Conservation (phyloP, 2,888 invertebrate species). For the Drosophila lutescens region DNA sequence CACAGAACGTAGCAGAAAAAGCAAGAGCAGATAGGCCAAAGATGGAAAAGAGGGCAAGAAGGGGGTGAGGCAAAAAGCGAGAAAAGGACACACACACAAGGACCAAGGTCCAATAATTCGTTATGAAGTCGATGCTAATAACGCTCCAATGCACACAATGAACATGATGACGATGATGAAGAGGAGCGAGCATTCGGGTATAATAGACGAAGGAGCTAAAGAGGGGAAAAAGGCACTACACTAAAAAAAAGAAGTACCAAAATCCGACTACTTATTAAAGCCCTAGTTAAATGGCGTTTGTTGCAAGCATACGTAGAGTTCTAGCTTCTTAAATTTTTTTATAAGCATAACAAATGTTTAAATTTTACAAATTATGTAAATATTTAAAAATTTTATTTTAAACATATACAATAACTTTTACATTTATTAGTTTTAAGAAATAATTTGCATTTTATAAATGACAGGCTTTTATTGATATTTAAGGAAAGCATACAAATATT, state of each 20-base stretch:
- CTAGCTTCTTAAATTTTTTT: too few relatives aligned
- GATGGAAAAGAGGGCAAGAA: slow-evolving; percentile 14
- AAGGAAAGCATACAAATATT: too few relatives aligned
- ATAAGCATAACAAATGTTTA: too few relatives aligned
- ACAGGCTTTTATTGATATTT: too few relatives aligned
- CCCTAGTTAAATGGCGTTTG: too few relatives aligned
- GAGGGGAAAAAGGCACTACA: slow-evolving; percentile 8
- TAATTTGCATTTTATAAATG: too few relatives aligned
- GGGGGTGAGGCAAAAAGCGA: not conserved
- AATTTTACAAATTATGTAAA: too few relatives aligned
- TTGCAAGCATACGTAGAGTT: too few relatives aligned
- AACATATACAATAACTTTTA: too few relatives aligned
- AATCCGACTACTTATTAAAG: too few relatives aligned
- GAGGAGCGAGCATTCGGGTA: slow-evolving; percentile 22
- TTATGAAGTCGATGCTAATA: slow-evolving; percentile 77
- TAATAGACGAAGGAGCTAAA: slow-evolving; percentile 27
- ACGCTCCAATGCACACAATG: slow-evolving; percentile 70
- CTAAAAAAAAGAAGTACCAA: not conserved
- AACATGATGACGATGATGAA: slow-evolving; percentile 47
- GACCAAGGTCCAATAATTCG: slow-evolving; percentile 71
- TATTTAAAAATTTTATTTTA: too few relatives aligned
- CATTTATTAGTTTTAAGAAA: too few relatives aligned
- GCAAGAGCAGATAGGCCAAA: slow-evolving; percentile 29
- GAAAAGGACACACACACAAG: slow-evolving; percentile 36
- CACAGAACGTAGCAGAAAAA: slow-evolving; percentile 66